Percentiles rank a stretch among this genome's conserved stretches.
phyloP scores from a whole-genome alignment of 2,888 invertebrate genomes.

The Melanotus villosus region DNA sequence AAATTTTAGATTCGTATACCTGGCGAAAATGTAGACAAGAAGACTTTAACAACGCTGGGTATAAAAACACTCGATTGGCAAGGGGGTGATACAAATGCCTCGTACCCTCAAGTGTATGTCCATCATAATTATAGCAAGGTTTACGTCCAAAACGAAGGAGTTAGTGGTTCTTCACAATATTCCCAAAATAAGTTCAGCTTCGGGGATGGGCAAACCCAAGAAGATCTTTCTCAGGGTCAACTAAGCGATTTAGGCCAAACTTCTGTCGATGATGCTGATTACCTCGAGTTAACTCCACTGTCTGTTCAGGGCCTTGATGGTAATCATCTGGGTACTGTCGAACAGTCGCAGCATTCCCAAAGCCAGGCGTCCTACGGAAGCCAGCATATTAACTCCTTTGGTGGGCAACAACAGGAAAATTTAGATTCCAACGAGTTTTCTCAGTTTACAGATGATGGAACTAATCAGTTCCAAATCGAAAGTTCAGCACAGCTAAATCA shows the following conservation, averaged over 20 bases:
- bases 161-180: slow-evolving; percentile 25
- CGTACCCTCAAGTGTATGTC: slow-evolving; percentile 48
- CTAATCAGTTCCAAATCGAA: not conserved
- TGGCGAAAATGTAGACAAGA: slow-evolving; percentile 44
- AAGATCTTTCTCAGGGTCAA: too few species aligned
- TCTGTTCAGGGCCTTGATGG: not conserved
- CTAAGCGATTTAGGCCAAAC: not conserved
- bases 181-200: not conserved
- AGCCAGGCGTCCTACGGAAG: too few species aligned
- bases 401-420: not conserved
- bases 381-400: not conserved
- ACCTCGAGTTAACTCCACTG: not conserved
- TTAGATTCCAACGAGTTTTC: not conserved
- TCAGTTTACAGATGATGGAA: not conserved
- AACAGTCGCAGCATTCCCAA: too few species aligned
- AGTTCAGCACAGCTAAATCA: not conserved
- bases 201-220: too few species aligned
- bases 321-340: too few species aligned
- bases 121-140: slow-evolving; percentile 64
- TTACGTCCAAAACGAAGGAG: slow-evolving; percentile 39
- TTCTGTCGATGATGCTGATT: not conserved
- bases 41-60: slow-evolving; percentile 56
- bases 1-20: slow-evolving; percentile 51
- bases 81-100: slow-evolving; percentile 33
- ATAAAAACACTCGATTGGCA: slow-evolving; percentile 59